Percentiles rank a stretch among this genome's conserved stretches.
Evolutionary conservation across 2,797 vertebrate genomes (phyloP).

Genomic region (Natrix natrix): DNA sequence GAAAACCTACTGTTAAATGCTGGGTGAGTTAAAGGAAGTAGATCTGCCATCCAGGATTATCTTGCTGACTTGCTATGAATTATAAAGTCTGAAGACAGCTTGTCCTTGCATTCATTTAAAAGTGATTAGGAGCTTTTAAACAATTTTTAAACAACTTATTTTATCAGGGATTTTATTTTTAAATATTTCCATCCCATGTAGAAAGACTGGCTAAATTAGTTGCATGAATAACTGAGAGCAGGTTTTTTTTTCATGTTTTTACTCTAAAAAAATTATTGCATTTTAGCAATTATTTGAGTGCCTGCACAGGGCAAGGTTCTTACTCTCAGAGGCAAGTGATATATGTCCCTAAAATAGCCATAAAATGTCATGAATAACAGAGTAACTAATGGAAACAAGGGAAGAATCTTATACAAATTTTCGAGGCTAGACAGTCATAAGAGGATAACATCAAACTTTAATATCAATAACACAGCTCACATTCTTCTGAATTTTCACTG

Average conservation of each 20-base stretch:
- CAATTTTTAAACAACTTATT: not conserved
- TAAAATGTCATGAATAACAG: not conserved
- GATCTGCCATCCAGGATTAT: not conserved
- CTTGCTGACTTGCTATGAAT: not conserved
- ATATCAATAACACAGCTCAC: not conserved
- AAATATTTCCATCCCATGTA: not conserved
- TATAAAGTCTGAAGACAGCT: not conserved
- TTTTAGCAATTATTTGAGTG: not conserved
- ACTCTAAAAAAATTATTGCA: not conserved
- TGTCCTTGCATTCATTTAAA: not conserved
- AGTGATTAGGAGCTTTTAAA: not conserved
- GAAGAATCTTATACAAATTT: not conserved
- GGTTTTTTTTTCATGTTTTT: not conserved
- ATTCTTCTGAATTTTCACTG: not conserved
- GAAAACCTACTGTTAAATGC: not conserved
- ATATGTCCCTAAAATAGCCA: not conserved
- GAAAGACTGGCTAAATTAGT: not conserved
- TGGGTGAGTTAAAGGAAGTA: not conserved
- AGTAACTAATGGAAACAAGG: slow-evolving; percentile 8
- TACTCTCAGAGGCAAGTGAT: not conserved
- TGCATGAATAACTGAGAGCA: not conserved
- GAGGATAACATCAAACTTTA: slow-evolving; percentile 1
- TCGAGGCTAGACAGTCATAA: not conserved
- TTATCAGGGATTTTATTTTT: not conserved
- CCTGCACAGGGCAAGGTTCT: not conserved